Base-by-base conservation (phyloP, 1,140 invertebrate genomes). In the Drosophila murphyi region DNA sequence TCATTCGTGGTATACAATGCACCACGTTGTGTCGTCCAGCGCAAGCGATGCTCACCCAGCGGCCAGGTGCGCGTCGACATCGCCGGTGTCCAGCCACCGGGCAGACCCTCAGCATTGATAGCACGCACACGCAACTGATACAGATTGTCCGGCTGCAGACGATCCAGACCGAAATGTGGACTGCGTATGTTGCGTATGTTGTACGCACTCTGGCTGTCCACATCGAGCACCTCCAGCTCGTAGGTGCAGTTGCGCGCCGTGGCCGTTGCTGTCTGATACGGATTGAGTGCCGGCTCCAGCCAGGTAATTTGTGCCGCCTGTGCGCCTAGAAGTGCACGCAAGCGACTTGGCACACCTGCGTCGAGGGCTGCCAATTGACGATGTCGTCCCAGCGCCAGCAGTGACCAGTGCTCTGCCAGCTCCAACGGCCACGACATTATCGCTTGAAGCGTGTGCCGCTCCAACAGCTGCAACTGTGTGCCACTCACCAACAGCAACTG, bases 211-310 rank as follows among this genome's bases (percentile, higher is more conserved):
- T 88, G 91, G 32, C 94, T 93, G 3, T 92, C 93, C 2, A 93
- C 93, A 72, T 96, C 94, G 70, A 94, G 95, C 0, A 97, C 94
- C 73, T 95, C 95, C 20, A 99, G 93, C 86, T 97, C 95, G 91
- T 97, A 99, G 0, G 94, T 95, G 97, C 97, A 98, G 70, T 95
- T 95, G 77, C 96, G 95, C 95, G 96, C 98, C 0, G 97, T 96
- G 2, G 96, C 97, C 0, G 96, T 96, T 0, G 95, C 96, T 51
- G 94, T 95, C 1, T 97, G 96, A 92, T 97, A 96, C 35, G 95
- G 96, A 6, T 95, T 95, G 1, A 96, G 91, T 82, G 96, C 94
- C 0, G 98, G 97, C 4, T 94, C 94, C 34, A 95, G 93, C 97
- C 97, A 98, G 0, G 94, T 95, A 7, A 97, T 94, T 81, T 96